Base-by-base conservation (phyloP, 2,113 vertebrate species). In the Amphiprion percula region DNA sequence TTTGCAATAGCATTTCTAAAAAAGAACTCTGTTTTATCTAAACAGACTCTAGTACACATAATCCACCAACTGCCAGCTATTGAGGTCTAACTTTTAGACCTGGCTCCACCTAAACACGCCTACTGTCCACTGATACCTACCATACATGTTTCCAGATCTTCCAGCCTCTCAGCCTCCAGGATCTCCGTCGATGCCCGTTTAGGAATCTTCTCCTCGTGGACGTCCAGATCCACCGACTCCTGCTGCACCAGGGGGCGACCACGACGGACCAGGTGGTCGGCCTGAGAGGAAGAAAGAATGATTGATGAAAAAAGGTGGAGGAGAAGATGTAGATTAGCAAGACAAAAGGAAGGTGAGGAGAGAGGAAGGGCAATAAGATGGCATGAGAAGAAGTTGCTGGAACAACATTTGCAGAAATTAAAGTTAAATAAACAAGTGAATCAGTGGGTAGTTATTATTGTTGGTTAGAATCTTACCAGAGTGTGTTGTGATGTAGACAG, bases 121-220 rank as follows among this genome's bases (percentile, higher is more conserved):
- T 10, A 2, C 2, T 59, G 0, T 16, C 47, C 39, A 63, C 14
- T 5, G 39, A 52, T 19, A 75, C 95, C 93, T 97, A 99, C 97
- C 98, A 99, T 97, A 92, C 98, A 99, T 0, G 97, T 95, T 70
- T 99, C 98, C 64, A 98, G 92, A 44, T 99, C 97, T 19, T 99
- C 97, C 70, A 99, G 89, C 67, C 96, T 95, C 82, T 99, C 98
- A 16, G 95, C 94, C 87, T 99, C 98, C 9, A 97, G 94, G 24
- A 97, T 59, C 65, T 98, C 97, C 23, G 96, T 83, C 1, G 95
- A 73, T 0, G 95, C 93, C 64, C 96, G 94, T 82, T 97, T 98
- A 0, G 93, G 76, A 0, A 95, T 92, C 80, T 95, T 97, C 79
- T 97, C 96, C 58, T 97, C 97, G 0, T 93, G 90, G 53, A 93